Percentiles rank a stretch among this genome's conserved stretches.
Conservation (phyloP, 1,140 invertebrate species). For the Aphelenchoides besseyi region DNA sequence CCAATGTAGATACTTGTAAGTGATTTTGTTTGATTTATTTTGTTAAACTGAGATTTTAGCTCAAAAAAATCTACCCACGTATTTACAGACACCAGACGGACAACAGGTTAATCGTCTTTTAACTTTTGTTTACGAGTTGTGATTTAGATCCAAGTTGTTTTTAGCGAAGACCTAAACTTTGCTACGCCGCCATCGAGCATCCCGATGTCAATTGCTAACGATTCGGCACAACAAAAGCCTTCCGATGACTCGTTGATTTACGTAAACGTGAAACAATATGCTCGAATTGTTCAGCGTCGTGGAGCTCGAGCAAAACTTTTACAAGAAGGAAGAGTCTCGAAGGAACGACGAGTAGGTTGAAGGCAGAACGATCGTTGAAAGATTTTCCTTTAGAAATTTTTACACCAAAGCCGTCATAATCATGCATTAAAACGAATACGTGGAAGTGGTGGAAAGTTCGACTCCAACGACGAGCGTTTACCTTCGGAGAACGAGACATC, state of each 20-base stretch:
- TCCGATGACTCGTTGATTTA: slow-evolving; percentile 87
- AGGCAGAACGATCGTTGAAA: too few species aligned
- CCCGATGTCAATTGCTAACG: slow-evolving; percentile 64
- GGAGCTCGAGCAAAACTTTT: slow-evolving; percentile 85
- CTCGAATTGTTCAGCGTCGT: slow-evolving; percentile 79
- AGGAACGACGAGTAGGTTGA: slow-evolving; percentile 78
- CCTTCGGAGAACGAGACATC: neutral
- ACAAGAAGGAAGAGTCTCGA: slow-evolving; percentile 88
- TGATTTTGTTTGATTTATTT: too few species aligned
- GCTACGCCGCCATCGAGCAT: neutral
- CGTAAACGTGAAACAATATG: slow-evolving; percentile 97
- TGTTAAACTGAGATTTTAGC: neutral
- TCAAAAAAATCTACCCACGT: neutral
- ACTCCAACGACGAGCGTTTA: slow-evolving; percentile 12
- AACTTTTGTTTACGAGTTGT: neutral
- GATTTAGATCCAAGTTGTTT: slow-evolving; percentile 6
- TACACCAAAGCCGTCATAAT: slow-evolving; percentile 94
- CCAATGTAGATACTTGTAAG: too few species aligned
- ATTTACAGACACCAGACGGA: neutral
- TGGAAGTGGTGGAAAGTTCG: slow-evolving; percentile 89
- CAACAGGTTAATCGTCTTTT: neutral
- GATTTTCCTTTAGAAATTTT: slow-evolving; percentile 79
- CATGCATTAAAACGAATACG: slow-evolving; percentile 96
- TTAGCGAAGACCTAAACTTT: neutral
- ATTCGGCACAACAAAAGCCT: slow-evolving; percentile 65